phyloP scores from a whole-genome alignment of 1,140 invertebrate species.

The Armadillidium nasatum region DNA sequence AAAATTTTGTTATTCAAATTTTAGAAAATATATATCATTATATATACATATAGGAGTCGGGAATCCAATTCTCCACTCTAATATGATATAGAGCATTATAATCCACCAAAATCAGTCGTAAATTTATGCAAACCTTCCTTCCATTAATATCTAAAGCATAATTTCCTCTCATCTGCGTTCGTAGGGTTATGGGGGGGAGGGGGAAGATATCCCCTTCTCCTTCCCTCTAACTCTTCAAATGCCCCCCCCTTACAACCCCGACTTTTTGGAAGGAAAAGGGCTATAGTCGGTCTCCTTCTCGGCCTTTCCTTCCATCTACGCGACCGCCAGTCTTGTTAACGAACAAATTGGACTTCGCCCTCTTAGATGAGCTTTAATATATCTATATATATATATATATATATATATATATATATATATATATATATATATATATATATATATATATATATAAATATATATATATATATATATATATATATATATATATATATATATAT shows the following conservation, averaged over 20 bases:
- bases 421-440: too few relatives aligned
- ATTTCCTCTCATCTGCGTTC: neutral
- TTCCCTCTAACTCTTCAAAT: too few relatives aligned
- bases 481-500: too few relatives aligned
- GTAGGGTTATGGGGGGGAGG: neutral
- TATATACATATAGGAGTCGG: neutral
- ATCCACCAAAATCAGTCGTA: slow-evolving; percentile 3
- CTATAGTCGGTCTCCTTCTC: too few relatives aligned
- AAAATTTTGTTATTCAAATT: too few relatives aligned
- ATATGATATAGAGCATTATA: slow-evolving; percentile 4
- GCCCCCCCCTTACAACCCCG: too few relatives aligned
- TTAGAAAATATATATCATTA: too few relatives aligned
- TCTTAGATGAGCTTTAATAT: neutral
- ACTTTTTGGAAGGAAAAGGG: too few relatives aligned
- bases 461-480: too few relatives aligned
- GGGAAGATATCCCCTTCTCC: neutral
- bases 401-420: too few relatives aligned
- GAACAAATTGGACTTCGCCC: neutral
- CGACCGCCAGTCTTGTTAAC: neutral
- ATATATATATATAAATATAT: too few relatives aligned
- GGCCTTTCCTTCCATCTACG: neutral
- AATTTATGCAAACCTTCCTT: slow-evolving; percentile 1
- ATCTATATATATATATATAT: too few relatives aligned
- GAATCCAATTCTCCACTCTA: neutral
- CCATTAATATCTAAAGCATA: slow-evolving; percentile 1